Base-by-base conservation (phyloP, 2,888 invertebrate species). In the Xylota sylvarum region DNA sequence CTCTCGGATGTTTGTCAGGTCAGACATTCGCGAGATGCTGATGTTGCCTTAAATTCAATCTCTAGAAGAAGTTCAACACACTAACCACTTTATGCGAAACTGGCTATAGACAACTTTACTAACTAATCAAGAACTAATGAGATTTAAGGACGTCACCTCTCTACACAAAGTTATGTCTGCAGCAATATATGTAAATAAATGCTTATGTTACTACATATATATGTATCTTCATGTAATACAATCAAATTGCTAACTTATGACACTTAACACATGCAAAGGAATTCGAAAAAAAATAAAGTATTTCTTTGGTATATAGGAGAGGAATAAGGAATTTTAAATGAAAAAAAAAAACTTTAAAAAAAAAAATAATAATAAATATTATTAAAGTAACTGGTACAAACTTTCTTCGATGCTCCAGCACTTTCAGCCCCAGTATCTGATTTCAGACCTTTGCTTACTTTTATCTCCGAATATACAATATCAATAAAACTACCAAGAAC, bases 401-500 rank as follows among this genome's bases (percentile, higher is more conserved):
- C 88, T 88, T 88, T 88, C 81, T 88, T 88, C 86, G 88, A 88
- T 81, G 83, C 72, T 88, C 89, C 89, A 30, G 80, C 80, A 88
- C 87, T 88, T 84, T 93, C 89, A 93, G 89, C 89, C 89, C 89
- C 88, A 83, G 78, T 60, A 76, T 88, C 82, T 88, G 78, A 80
- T 85, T 94, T 94, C 70, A 93, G 70, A 78, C 86, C 93, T 89
- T 94, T 94, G 94, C 96, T 96, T 94, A 98, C 98, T 93, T 97
- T 97, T 89, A 99, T 97, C 95, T 98, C 98, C 62, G 98, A 97
- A 91, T 97, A 98, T 43, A 99, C 98, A 90, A 99, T 99, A 93
- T 99, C 98, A 90, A 99, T 97, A 92, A 98, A 98, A 93, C 98
- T 98, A 90, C 98, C 98, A 88, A 98, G 94, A 4, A 99, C 98